These are phyloP conservation scores for Orcinus orca DNA, from an alignment of 2,113 vertebrate species.

Conservation along the genomic window DNA sequence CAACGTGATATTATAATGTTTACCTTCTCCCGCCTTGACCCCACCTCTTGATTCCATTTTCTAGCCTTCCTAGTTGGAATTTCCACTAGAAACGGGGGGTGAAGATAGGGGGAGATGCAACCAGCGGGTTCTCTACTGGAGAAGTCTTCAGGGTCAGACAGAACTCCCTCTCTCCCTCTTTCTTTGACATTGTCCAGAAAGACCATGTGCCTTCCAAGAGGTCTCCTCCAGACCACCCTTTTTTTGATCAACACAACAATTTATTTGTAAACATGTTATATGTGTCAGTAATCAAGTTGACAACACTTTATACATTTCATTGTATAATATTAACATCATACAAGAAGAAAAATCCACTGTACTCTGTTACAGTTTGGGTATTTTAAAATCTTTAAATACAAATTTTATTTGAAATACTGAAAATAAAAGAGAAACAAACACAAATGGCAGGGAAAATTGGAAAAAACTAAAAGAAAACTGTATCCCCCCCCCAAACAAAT, in stretches of 20 bases:
- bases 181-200: background rate
- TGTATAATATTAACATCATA: constrained; percentile 80
- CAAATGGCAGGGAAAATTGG: constrained; percentile 21
- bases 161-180: background rate
- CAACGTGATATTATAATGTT: background rate
- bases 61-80: background rate
- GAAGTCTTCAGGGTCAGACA: background rate
- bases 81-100: background rate
- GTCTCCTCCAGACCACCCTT: background rate
- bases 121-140: background rate
- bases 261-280: constrained; percentile 85
- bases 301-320: constrained; percentile 80
- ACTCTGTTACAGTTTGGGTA: constrained; percentile 68
- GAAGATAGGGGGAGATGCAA: background rate
- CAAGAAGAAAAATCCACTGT: constrained; percentile 72
- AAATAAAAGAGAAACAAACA: constrained; percentile 60
- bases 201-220: background rate
- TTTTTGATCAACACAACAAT: constrained; percentile 79
- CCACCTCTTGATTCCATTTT: background rate
- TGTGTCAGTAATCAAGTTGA: constrained; percentile 84
- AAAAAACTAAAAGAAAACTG: constrained; percentile 41
- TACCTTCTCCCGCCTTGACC: background rate
- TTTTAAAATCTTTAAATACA: constrained; percentile 80
- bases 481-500: constrained; percentile 51
- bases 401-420: constrained; percentile 73